These are phyloP conservation scores for Centropus bengalensis DNA, from an alignment of 2,113 vertebrate genomes.

Conservation along the genomic window DNA sequence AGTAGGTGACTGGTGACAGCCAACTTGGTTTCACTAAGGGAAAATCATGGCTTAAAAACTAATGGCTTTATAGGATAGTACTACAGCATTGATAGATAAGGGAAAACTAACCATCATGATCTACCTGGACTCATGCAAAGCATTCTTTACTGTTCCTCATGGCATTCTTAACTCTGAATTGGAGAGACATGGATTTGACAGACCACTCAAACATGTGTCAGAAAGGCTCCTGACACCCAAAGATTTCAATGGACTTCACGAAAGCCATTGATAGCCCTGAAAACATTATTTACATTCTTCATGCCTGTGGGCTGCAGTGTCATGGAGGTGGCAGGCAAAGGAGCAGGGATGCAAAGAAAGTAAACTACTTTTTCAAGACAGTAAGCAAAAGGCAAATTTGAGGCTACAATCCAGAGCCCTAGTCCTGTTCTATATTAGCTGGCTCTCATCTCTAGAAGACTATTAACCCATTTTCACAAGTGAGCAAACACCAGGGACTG, in stretches of 20 bases:
- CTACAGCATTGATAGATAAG: too few species aligned
- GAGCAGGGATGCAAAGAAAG: background rate
- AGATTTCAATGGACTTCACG: background rate
- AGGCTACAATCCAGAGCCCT: background rate
- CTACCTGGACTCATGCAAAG: too few species aligned
- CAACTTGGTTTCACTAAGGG: too few species aligned
- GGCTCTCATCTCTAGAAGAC: background rate
- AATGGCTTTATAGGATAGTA: too few species aligned
- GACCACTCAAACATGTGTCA: rapidly evolving
- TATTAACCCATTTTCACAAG: background rate
- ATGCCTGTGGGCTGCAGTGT: background rate
- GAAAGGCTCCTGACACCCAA: background rate
- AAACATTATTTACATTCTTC: background rate
- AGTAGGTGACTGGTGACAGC: too few species aligned
- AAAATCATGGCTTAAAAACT: too few species aligned
- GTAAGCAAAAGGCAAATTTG: background rate
- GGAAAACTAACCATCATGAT: too few species aligned
- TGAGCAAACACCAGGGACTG: background rate
- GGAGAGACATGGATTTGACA: too few species aligned
- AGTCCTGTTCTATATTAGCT: background rate
- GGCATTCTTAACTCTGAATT: too few species aligned
- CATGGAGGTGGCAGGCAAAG: rapidly evolving
- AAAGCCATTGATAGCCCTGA: background rate
- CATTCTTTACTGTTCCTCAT: too few species aligned
- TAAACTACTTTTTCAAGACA: background rate